Evolutionary conservation across 2,113 vertebrate species (phyloP).

Genomic region (Pedionomus torquatus): DNA sequence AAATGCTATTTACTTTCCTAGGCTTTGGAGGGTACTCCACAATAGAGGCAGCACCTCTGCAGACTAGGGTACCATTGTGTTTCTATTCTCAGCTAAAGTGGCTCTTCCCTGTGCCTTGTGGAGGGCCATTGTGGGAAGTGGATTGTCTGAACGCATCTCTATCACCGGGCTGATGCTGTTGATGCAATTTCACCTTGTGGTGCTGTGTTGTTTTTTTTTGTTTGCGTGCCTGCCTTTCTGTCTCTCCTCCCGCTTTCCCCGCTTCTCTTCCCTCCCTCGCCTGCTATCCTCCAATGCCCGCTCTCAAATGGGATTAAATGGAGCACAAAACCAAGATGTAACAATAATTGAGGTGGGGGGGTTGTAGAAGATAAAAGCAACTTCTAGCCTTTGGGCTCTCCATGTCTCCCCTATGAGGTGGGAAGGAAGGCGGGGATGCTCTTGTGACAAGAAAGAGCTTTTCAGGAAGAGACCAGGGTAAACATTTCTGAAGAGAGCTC

Average conservation of each 20-base stretch:
- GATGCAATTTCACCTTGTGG: conserved; percentile 42
- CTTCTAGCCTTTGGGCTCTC: background rate
- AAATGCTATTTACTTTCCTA: background rate
- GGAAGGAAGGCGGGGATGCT: background rate
- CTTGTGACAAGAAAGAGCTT: background rate
- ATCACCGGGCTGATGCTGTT: background rate
- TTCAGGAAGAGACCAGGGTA: background rate
- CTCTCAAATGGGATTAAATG: conserved; percentile 57
- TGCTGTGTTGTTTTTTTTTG: background rate
- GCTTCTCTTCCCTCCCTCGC: background rate
- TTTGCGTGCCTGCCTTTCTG: background rate
- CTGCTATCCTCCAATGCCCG: background rate
- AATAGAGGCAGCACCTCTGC: conserved; percentile 13
- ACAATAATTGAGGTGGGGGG: background rate
- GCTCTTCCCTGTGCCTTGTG: conserved; percentile 17
- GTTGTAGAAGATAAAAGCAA: background rate
- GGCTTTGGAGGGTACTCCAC: background rate
- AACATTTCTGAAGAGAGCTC: background rate
- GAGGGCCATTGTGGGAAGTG: conserved; percentile 44
- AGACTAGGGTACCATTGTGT: background rate
- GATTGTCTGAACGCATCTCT: background rate
- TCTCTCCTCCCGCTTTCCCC: background rate
- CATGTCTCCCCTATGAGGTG: accelerated
- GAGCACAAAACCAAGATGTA: conserved; percentile 53
- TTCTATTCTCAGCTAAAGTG: conserved; percentile 45